Conservation (phyloP, 23 tunicate species). For the Botrylloides violaceus region DNA sequence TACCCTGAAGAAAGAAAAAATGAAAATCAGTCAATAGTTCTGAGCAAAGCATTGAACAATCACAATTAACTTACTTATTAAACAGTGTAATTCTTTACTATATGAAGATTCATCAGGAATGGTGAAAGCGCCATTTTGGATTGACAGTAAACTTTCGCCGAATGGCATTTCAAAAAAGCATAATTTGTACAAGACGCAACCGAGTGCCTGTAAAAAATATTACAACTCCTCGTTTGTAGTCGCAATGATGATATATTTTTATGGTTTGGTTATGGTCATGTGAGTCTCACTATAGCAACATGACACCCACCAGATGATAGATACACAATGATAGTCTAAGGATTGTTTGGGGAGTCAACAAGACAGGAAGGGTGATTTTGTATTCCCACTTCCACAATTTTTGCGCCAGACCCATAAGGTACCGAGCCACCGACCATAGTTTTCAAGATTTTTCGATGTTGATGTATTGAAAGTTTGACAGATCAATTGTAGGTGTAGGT, state of each 20-base stretch:
- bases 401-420: too few relatives aligned
- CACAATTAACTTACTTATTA: slow-evolving; percentile 78
- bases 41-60: too few relatives aligned
- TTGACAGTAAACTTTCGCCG: slow-evolving; percentile 86
- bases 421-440: too few relatives aligned
- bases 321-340: neutral
- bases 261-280: too few relatives aligned
- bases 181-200: slow-evolving; percentile 89
- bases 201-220: slow-evolving; percentile 49
- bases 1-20: slow-evolving; percentile 33
- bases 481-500: too few relatives aligned
- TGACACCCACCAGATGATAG: neutral
- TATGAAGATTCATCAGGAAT: slow-evolving; percentile 91
- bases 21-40: neutral
- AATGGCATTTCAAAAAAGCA: slow-evolving; percentile 98
- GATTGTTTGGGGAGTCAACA: too few relatives aligned
- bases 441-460: too few relatives aligned
- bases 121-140: slow-evolving; percentile 93
- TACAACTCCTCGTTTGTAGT: slow-evolving; percentile 4
- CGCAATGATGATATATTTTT: neutral
- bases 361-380: too few relatives aligned
- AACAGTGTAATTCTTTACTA: slow-evolving; percentile 63
- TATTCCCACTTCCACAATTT: too few relatives aligned
- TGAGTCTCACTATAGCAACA: neutral
- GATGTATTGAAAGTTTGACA: too few relatives aligned